Evolutionary conservation across 2,113 vertebrate genomes (phyloP).

Genomic region (Theristicus caerulescens): DNA sequence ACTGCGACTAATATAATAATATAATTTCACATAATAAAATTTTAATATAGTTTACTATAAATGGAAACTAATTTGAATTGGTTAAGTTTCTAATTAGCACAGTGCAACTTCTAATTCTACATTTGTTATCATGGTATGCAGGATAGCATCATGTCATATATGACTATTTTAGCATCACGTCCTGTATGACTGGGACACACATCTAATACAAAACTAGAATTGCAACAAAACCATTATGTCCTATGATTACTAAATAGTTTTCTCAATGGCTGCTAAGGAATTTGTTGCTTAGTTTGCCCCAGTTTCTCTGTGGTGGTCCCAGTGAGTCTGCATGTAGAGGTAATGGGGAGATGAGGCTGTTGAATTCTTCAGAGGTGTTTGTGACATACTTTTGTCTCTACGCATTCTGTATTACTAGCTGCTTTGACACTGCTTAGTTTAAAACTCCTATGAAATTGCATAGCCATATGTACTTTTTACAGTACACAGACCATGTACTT

Average conservation of each 20-base stretch:
- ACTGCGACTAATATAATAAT: background rate
- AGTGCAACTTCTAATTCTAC: background rate
- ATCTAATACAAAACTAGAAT: background rate
- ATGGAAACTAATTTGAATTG: background rate
- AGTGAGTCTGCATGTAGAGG: background rate
- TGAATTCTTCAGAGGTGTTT: background rate
- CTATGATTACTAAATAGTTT: background rate
- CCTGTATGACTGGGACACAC: background rate
- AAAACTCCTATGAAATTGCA: background rate
- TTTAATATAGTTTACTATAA: background rate
- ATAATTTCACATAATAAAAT: background rate
- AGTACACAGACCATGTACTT: background rate
- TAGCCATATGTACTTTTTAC: background rate
- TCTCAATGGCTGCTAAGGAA: background rate
- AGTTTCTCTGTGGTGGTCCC: background rate
- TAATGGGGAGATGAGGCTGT: background rate
- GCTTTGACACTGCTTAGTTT: background rate
- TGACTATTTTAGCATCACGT: background rate
- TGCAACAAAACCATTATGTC: background rate
- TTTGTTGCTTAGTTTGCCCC: background rate
- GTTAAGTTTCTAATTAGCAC: background rate
- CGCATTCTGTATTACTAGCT: background rate
- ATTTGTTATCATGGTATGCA: background rate
- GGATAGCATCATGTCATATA: accelerated
- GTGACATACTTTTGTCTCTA: background rate